Base-by-base conservation (phyloP, 1,140 invertebrate species). In the Cheumatopsyche charites region DNA sequence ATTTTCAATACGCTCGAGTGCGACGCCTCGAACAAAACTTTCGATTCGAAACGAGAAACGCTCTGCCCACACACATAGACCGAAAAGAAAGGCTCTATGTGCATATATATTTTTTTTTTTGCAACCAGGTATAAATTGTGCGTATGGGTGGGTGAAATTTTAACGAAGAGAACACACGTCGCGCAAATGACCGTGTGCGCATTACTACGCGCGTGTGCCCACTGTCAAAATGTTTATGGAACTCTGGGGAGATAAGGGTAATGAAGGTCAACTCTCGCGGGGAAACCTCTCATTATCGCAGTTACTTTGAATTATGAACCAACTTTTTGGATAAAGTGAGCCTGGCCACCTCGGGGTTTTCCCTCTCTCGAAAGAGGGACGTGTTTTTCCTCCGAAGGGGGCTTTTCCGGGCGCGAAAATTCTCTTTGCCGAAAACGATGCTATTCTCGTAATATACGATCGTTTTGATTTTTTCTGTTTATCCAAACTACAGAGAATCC, bases 221-320 rank as follows among this genome's bases (percentile, higher is more conserved):
- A 52, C 75, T 76, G 75, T 75, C 74, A 73, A 76, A 75, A 76
- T 76, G 75, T 71, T 76, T 76, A 76, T 76, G 70, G 65, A 72
- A 58, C 75, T 76, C 75, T 73, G 58, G 75, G 75, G 75, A 76
- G 72, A 76, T 76, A 76, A 70, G 75, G 69, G 75, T 76, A 76
- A 73, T 76, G 72, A 76, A 76, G 75, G 75, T 73, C 72, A 73
- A 73, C 67, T 62, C 75, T 69, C 72, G 42, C 58, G 75, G 72
- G 75, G 47, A 58, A 66, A 66, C 72, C 72, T 76, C 75, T 73
- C 75, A 76, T 76, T 76, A 76, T 76, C 75, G 43, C 72, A 73
- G 69, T 72, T 69, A 72, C 72, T 73, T 72, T 76, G 75, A 76
- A 76, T 73, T 76, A 76, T 73, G 72, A 73, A 69, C 36, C 47